Conservation (phyloP, 1,140 invertebrate species). For the Hyphantria cunea region DNA sequence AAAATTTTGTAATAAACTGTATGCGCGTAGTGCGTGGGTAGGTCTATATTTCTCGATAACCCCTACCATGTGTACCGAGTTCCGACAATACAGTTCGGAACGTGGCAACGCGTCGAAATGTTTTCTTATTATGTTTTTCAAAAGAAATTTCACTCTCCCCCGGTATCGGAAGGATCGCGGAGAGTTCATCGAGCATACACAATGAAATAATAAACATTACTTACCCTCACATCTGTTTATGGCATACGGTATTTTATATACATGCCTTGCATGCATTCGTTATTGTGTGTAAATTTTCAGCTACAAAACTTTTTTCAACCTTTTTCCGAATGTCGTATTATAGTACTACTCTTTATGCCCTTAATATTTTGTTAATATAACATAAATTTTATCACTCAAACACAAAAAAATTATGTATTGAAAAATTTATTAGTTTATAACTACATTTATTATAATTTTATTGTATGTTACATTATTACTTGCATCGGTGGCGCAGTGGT, state of each 20-base stretch:
- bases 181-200: constrained; percentile 30
- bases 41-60: background rate
- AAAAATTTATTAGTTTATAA: no score
- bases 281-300: constrained; percentile 17
- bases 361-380: no score
- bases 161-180: constrained; percentile 14
- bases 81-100: constrained; percentile 8
- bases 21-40: no score
- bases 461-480: no score
- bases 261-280: no score
- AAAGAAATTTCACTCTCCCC: constrained; percentile 20
- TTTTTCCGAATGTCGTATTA: no score
- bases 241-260: constrained; percentile 26
- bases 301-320: background rate
- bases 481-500: no score
- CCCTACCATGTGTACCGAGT: constrained; percentile 6
- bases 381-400: no score
- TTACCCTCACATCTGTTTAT: constrained; percentile 15
- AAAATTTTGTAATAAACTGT: no score
- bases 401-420: no score
- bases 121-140: constrained; percentile 14
- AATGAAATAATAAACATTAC: constrained; percentile 43
- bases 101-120: constrained; percentile 20
- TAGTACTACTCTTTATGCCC: no score
- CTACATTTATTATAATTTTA: no score